Conservation (phyloP, 2,113 vertebrate species). For the Chamaetylas fuelleborni region DNA sequence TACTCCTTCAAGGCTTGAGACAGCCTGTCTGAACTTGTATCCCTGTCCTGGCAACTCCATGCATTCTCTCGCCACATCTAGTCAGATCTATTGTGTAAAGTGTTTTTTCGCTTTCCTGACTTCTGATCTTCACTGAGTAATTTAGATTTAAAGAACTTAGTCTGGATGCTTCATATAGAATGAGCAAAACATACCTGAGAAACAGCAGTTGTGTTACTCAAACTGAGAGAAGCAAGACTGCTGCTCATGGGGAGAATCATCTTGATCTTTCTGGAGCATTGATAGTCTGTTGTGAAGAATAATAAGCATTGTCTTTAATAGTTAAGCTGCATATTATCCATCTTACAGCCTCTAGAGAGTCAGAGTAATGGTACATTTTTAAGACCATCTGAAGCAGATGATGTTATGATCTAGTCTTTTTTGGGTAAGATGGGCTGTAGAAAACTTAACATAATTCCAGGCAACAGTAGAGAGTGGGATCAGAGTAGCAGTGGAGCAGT, state of each 20-base stretch:
- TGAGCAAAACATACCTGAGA: neutral
- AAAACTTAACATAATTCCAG: neutral
- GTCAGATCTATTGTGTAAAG: neutral
- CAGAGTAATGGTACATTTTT: neutral
- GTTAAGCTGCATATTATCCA: neutral
- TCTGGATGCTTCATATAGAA: neutral
- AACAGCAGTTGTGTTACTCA: neutral
- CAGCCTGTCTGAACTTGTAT: neutral
- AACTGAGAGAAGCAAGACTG: neutral
- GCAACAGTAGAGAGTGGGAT: neutral
- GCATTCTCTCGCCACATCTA: neutral
- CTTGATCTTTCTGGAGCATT: neutral
- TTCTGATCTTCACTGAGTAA: neutral
- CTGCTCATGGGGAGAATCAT: neutral
- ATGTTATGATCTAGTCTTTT: neutral
- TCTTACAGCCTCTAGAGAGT: neutral
- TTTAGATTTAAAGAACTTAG: neutral
- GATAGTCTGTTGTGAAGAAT: neutral
- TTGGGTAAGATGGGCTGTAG: neutral
- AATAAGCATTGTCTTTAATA: neutral
- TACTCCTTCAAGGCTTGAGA: neutral
- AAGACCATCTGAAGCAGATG: neutral
- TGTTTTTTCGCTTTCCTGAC: neutral
- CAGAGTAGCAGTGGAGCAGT: neutral
- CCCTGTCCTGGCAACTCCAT: neutral